phyloP scores from a whole-genome alignment of 1,140 invertebrate genomes.

The Penaeus chinensis region DNA sequence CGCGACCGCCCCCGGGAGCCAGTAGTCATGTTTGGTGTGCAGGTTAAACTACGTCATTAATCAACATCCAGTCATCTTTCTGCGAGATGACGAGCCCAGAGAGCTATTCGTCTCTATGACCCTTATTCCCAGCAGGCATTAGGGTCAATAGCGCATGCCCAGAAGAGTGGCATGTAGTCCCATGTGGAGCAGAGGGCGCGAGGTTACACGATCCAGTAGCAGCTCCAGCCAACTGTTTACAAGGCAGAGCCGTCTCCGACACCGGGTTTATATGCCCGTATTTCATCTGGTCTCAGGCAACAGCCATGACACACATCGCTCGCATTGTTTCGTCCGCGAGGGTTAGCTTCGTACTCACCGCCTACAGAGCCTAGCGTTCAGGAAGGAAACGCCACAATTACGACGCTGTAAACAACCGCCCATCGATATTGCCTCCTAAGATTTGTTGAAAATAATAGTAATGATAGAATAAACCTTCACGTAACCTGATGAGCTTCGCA shows the following conservation, averaged over 20 bases:
- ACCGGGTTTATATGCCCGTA: conserved; percentile 45
- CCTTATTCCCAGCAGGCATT: neutral
- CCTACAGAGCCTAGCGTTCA: too few relatives aligned
- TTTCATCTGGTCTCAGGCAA: conserved; percentile 36
- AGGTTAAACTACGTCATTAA: conserved; percentile 51
- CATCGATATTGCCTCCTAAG: too few relatives aligned
- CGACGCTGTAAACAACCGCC: too few relatives aligned
- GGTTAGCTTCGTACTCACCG: too few relatives aligned
- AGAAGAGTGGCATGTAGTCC: neutral
- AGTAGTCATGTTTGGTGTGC: conserved; percentile 42
- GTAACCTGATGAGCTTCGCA: too few relatives aligned
- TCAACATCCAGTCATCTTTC: conserved; percentile 50
- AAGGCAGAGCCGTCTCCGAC: conserved; percentile 47
- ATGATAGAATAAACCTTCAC: too few relatives aligned
- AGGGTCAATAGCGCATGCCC: neutral
- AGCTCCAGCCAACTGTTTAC: conserved; percentile 40
- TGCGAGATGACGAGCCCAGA: conserved; percentile 41
- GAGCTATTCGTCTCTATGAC: neutral
- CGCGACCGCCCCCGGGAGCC: neutral
- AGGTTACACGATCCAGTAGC: conserved; percentile 37
- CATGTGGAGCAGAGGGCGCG: neutral
- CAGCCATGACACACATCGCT: conserved; percentile 35
- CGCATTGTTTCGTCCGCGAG: conserved; percentile 19
- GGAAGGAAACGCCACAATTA: too few relatives aligned
- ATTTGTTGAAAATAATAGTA: too few relatives aligned